These are phyloP conservation scores for Psophia crepitans DNA, from an alignment of 2,113 vertebrate species.

Conservation along the genomic window DNA sequence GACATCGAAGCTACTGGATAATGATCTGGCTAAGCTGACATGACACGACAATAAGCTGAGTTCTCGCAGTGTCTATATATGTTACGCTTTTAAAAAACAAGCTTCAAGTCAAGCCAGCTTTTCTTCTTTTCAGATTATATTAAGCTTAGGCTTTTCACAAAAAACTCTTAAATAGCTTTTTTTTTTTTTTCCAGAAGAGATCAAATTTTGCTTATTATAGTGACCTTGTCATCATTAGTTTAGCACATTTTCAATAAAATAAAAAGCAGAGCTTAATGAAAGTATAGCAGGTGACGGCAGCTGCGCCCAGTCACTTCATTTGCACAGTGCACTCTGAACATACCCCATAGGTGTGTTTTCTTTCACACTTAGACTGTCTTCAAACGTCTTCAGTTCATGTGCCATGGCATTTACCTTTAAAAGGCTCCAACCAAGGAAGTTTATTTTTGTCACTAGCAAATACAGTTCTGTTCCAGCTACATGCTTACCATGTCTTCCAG, in stretches of 20 bases:
- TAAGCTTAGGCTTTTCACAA: background rate
- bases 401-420: background rate
- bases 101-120: background rate
- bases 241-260: background rate
- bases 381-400: background rate
- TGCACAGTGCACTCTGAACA: background rate
- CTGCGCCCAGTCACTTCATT: background rate
- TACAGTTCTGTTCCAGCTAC: background rate
- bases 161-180: background rate
- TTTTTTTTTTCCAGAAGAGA: background rate
- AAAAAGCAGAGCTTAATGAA: background rate
- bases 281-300: background rate
- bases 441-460: background rate
- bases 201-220: background rate
- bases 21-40: background rate
- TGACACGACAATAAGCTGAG: background rate
- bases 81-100: background rate
- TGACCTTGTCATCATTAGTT: background rate
- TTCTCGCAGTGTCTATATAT: background rate
- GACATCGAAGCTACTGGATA: background rate
- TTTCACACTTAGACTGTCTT: background rate
- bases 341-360: background rate
- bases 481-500: slow-evolving; percentile 60
- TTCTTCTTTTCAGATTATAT: background rate
- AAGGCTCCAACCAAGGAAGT: background rate